Evolutionary conservation across 2,113 vertebrate genomes (phyloP), one percentile per base, ranked within the genome.

Genomic region (Sphaerodactylus townsendi): DNA sequence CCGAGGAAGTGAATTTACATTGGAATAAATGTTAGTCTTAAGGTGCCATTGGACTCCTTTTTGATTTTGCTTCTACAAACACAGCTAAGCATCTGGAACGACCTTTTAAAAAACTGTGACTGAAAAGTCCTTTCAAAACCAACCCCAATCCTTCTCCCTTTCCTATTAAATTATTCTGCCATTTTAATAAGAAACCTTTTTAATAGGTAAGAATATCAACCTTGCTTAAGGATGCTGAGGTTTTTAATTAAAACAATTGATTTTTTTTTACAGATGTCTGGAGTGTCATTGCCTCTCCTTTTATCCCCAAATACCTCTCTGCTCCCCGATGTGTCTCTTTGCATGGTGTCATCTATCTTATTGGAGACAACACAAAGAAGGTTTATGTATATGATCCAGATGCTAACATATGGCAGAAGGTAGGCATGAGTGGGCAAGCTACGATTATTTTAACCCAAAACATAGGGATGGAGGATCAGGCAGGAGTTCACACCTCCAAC

Each of bases 291-390:
- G 97, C 98, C 0, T 99, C 98, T 0, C 98, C 99, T 28, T 99
- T 99, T 93, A 97, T 99, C 91, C 98, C 98, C 25, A 99, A 98
- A 92, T 99, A 99, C 93, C 94, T 99, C 62, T 99, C 99, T 0
- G 97, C 98, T 25, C 99, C 98, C 0, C 94, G 97, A 23, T 98
- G 97, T 0, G 97, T 97, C 2, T 96, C 96, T 0, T 88, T 98
- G 90, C 97, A 93, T 0, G 97, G 97, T 3, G 92, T 95, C 8
- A 97, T 99, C 84, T 99, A 99, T 90, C 97, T 99, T 81, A 95
- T 99, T 0, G 99, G 98, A 8, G 99, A 99, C 93, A 99, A 99
- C 94, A 99, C 98, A 25, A 99, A 99, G 95, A 99, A 99, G 85
- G 98, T 98, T 19, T 96, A 98, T 0, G 86, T 95, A 77, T 99